Conservation (phyloP, 2,888 invertebrate genomes). For the Gonocerus acuteangulatus region DNA sequence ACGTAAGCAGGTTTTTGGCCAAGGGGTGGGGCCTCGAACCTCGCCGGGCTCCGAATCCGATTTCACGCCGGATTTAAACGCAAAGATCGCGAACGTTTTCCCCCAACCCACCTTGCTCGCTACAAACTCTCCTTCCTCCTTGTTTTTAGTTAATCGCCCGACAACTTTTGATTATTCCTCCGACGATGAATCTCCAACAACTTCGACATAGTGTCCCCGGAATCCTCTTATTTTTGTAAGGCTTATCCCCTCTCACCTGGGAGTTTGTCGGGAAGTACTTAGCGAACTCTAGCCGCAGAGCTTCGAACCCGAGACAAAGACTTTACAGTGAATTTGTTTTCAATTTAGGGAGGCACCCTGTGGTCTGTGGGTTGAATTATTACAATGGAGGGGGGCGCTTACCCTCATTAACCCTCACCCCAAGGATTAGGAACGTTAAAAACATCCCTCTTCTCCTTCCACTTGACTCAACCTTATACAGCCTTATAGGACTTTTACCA, state of each 20-base stretch:
- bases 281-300: not conserved
- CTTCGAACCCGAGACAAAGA: slow-evolving; percentile 7
- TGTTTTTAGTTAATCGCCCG: slow-evolving; percentile 31
- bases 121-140: slow-evolving; percentile 2
- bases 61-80: slow-evolving; percentile 28
- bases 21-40: slow-evolving; percentile 9
- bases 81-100: not conserved
- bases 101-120: not conserved
- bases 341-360: slow-evolving; percentile 1
- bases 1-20: not conserved
- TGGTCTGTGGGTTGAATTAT: no score
- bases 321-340: slow-evolving; percentile 21
- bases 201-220: not conserved
- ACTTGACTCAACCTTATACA: no score
- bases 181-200: not conserved
- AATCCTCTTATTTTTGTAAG: slow-evolving; percentile 2
- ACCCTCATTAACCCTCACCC: no score
- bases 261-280: not conserved
- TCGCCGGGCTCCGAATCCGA: slow-evolving; percentile 29
- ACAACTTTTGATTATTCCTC: slow-evolving; percentile 22
- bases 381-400: no score
- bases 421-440: no score
- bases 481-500: no score
- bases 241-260: slow-evolving; percentile 2
- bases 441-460: no score